Base-by-base conservation (phyloP, 2,797 vertebrate species). In the Trichosurus vulpecula region DNA sequence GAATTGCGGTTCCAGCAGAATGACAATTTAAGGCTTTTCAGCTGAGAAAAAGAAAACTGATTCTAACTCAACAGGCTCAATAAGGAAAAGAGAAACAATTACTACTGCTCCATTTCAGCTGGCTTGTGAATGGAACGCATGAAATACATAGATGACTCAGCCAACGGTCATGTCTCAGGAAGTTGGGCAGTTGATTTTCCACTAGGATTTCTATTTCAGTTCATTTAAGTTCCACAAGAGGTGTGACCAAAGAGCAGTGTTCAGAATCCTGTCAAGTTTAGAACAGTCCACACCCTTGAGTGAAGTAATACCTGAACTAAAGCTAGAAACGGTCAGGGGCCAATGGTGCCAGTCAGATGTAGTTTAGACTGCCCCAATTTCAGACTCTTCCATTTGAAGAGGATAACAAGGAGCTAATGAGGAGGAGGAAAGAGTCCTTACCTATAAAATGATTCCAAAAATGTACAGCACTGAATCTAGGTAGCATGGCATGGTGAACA, bases 71-170 rank as follows among this genome's bases (percentile, higher is more conserved):
- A 19, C 54, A 55, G 51, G 10, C 74, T 92, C 61, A 90, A 90
- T 29, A 96, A 87, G 4, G 9, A 87, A 81, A 93, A 87, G 81
- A 35, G 35, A 94, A 87, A 87, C 54, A 94, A 27, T 55, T 90
- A 95, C 19, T 90, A 94, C 25, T 25, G 54, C 8, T 41, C 90
- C 53, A 13, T 52, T 41, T 54, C 94, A 1, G 52, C 51, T 54
- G 90, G 27, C 53, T 74, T 90, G 74, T 12, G 81, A 94, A 92
- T 13, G 57, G 91, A n/a, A 9, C 29, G 90, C 94, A 58, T 92
- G 0, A 95, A 96, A 97, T 52, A 9, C 41, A 92, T n/a, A n/a
- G n/a, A n/a, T 95, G 92, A 94, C 94, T 96, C 96, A 93, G 74
- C 90, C 3, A n/a, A 55, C 35, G 52, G 54, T 92, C 35, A 41